Evolutionary conservation across 2,888 invertebrate genomes (phyloP), one percentile per base, ranked within the genome.

Genomic region (Physocephala rufipes): DNA sequence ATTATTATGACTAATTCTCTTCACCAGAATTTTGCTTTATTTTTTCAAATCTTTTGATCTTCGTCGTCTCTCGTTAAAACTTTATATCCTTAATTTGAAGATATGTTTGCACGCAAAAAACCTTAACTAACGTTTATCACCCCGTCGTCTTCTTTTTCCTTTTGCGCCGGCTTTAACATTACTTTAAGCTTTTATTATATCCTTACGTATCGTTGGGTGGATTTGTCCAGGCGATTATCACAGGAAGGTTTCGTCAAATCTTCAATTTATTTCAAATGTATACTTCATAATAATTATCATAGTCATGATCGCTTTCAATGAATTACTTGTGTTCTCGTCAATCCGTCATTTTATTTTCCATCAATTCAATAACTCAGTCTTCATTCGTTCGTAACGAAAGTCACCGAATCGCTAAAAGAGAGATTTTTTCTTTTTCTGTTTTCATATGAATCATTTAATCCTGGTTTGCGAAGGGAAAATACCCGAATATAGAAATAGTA

Each of bases 201-300:
- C n/a, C n/a, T n/a, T n/a, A n/a, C n/a, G n/a, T 36, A 36, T 36
- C 36, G 36, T 36, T 36, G 4, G 36, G 4, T 36, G 36, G 36
- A 4, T 9, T 36, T 4, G 36, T 36, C 36, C 36, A 9, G 36
- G 4, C 36, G 36, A 24, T 58, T 24, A 24, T 58, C 24, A 28
- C 26, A 58, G 58, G 24, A 55, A 24, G 9, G 21, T 15, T 45
- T 53, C 55, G 66, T 53, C 66, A 66, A 53, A 43, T 53, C 55
- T 55, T 55, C 66, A 66, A 66, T 55, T 66, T 55, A 36, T 28
- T 13, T 51, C 66, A 45, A n/a, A 16, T 55, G 21, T 5, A 26
- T n/a, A 64, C 24, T 59, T 47, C 47, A 45, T 63, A 43, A n/a
- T n/a, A n/a, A n/a, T n/a, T n/a, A n/a, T n/a, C n/a, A n/a, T n/a